Evolutionary conservation across 2,113 vertebrate species (phyloP).

Genomic region (Cynocephalus volans): DNA sequence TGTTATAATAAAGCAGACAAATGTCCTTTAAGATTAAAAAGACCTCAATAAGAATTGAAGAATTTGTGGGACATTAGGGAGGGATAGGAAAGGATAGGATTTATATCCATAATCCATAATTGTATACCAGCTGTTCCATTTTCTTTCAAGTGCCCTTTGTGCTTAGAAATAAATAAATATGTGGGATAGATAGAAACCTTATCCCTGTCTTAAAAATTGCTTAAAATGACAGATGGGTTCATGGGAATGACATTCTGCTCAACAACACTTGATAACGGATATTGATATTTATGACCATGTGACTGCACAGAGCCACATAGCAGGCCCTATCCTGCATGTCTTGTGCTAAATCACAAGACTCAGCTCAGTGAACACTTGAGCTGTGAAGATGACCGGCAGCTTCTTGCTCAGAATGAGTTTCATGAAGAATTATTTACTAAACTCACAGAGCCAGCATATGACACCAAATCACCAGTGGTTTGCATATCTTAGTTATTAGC

Average conservation of each 20-base stretch:
- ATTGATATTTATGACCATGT: not conserved
- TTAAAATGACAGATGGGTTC: slow-evolving; percentile 3
- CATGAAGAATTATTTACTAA: not conserved
- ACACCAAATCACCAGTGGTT: not conserved
- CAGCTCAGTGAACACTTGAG: not conserved
- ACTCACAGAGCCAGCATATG: not conserved
- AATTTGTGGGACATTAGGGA: not conserved
- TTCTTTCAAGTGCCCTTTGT: slow-evolving; percentile 6
- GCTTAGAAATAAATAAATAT: slow-evolving; percentile 28
- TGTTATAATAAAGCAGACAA: not conserved
- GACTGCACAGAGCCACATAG: not conserved
- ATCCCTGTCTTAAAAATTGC: not conserved
- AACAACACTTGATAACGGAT: not conserved
- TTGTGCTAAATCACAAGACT: not conserved
- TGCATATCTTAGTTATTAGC: not conserved
- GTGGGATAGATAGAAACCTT: not conserved
- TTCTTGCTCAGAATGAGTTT: not conserved
- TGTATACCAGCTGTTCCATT: not conserved
- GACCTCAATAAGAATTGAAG: not conserved
- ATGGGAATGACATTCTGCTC: slow-evolving; percentile 28
- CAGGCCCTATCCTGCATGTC: not conserved
- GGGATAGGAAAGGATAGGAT: not conserved
- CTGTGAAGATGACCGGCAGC: not conserved
- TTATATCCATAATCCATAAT: not conserved
- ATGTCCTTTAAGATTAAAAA: not conserved